Evolutionary conservation across 2,888 invertebrate species (phyloP).

Genomic region (Oxyscelio sp.): DNA sequence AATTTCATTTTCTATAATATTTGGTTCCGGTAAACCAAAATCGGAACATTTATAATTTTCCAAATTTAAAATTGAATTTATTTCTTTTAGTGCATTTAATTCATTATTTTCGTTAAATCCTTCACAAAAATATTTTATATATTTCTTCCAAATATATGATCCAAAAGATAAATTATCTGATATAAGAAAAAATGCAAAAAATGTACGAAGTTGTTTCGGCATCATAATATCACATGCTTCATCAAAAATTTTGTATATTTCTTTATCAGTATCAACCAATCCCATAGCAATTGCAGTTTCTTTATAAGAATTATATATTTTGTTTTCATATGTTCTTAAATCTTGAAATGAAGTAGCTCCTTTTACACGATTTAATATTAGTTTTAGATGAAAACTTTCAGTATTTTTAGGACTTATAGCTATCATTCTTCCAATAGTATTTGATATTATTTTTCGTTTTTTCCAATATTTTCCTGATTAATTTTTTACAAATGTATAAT

Average conservation of each 20-base stretch:
- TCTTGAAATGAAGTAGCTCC: constrained; percentile 49
- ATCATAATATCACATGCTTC: constrained; percentile 5
- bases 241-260: constrained; percentile 32
- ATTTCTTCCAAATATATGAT: constrained; percentile 33
- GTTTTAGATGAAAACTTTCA: constrained; percentile 62
- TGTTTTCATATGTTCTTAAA: constrained; percentile 49
- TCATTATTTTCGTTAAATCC: constrained; percentile 22
- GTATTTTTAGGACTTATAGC: constrained; percentile 52
- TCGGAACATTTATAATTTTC: constrained; percentile 40
- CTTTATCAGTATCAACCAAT: constrained; percentile 23
- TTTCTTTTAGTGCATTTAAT: constrained; percentile 19
- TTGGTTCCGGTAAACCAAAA: constrained; percentile 37
- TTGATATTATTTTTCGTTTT: constrained; percentile 13
- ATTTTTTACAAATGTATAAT: constrained; percentile 8
- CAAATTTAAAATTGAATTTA: constrained; percentile 10
- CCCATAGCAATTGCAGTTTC: constrained; percentile 44
- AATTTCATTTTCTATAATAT: not conserved
- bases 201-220: constrained; percentile 20
- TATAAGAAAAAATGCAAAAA: constrained; percentile 27
- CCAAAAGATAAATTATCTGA: constrained; percentile 30
- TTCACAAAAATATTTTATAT: constrained; percentile 38
- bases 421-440: constrained; percentile 50
- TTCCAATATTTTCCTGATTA: constrained; percentile 1
- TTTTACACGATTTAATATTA: constrained; percentile 42
- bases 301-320: constrained; percentile 23